Conservation (phyloP, 2,888 invertebrate genomes). For the Sussaba pulchella region DNA sequence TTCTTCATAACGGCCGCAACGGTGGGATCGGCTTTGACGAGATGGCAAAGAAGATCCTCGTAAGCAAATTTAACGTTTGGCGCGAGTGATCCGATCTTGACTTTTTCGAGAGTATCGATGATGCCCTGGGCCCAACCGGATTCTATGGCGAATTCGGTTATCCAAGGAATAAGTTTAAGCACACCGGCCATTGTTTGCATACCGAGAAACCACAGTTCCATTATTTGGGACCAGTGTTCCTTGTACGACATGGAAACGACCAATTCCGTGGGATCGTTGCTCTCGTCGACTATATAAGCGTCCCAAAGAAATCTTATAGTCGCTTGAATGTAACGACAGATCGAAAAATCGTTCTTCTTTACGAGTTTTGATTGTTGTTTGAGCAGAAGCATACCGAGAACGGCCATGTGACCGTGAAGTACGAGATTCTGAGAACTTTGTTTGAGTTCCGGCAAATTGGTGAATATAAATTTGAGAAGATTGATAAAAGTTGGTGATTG, state of each 20-base stretch:
- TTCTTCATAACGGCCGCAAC: constrained; percentile 92
- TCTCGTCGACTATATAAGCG: constrained; percentile 95
- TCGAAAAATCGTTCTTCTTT: constrained; percentile 95
- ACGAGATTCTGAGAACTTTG: constrained; percentile 93
- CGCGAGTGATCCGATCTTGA: constrained; percentile 92
- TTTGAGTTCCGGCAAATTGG: constrained; percentile 93
- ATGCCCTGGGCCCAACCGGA: constrained; percentile 98
- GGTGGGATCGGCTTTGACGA: constrained; percentile 92
- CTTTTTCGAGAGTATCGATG: constrained; percentile 92
- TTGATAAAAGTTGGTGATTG: constrained; percentile 91
- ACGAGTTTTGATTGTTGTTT: constrained; percentile 94
- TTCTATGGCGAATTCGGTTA: constrained; percentile 95
- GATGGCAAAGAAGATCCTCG: constrained; percentile 94
- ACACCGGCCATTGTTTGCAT: constrained; percentile 96
- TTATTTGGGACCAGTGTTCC: constrained; percentile 95
- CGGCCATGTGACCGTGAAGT: constrained; percentile 93
- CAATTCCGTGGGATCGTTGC: constrained; percentile 92
- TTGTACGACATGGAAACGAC: constrained; percentile 95
- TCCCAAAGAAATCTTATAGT: constrained; percentile 97
- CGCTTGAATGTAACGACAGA: constrained; percentile 94
- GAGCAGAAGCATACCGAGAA: constrained; percentile 92
- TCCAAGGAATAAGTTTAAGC: constrained; percentile 93
- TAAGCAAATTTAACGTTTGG: constrained; percentile 95
- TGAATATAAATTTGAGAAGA: constrained; percentile 93
- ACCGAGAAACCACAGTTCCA: constrained; percentile 96